A percentile compares a stretch with the other conserved stretches of the same genome.
phyloP scores from a whole-genome alignment of 1,140 invertebrate species.

The Bombus ignitus region DNA sequence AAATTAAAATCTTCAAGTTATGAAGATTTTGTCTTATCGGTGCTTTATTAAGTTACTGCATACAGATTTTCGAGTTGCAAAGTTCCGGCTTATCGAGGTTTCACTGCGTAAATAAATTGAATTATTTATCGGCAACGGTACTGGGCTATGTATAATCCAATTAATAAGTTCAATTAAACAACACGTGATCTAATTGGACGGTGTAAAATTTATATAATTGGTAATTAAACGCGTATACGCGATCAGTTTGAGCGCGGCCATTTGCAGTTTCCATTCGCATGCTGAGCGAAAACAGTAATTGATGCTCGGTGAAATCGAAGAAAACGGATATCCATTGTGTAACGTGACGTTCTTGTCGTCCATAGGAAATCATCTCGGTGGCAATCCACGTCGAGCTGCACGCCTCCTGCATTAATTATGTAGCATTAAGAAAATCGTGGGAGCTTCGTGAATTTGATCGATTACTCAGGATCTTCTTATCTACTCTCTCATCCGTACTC shows the following conservation, averaged over 20 bases:
- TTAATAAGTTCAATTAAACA: neutral
- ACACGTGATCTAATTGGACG: neutral
- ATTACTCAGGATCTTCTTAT: conserved; percentile 24
- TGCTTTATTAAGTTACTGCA: too few species aligned
- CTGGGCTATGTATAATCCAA: neutral
- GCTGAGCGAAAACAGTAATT: conserved; percentile 12
- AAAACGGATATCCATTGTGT: conserved; percentile 66
- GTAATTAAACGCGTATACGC: conserved; percentile 3
- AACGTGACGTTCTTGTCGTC: conserved; percentile 48
- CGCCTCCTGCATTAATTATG: conserved; percentile 48
- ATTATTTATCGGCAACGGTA: neutral
- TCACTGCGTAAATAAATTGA: neutral
- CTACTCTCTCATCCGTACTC: neutral
- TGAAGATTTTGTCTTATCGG: too few species aligned
- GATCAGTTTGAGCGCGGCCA: conserved; percentile 18
- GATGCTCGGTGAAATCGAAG: conserved; percentile 69
- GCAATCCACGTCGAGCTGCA: conserved; percentile 47
- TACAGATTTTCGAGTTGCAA: too few species aligned
- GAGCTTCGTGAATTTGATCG: conserved; percentile 32
- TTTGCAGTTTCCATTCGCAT: conserved; percentile 34
- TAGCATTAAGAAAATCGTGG: conserved; percentile 30
- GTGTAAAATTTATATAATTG: neutral
- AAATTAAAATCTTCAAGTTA: too few species aligned
- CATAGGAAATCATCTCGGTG: conserved; percentile 54
- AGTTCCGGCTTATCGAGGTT: too few species aligned